Evolutionary conservation across 2,888 invertebrate genomes (phyloP), one percentile per base, ranked within the genome.

Genomic region (Cryptosula pallasiana): DNA sequence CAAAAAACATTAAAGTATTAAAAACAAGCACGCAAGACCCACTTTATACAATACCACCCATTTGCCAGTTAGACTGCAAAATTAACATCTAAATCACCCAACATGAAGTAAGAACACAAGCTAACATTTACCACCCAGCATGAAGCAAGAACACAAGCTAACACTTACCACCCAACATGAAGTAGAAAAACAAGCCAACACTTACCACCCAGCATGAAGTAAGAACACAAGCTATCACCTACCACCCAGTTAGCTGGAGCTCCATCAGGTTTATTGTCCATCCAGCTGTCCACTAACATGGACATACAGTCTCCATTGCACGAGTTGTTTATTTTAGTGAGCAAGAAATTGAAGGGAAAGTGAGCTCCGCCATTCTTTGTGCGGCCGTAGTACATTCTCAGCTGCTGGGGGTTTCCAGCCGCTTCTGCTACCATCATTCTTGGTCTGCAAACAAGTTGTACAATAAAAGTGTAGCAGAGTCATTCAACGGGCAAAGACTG

Each of bases 191-290:
- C n/a, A n/a, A n/a, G n/a, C n/a, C n/a, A n/a, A n/a, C n/a, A n/a
- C n/a, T n/a, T n/a, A 83, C 82, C 79, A 80, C 75, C 82, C 82
- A 83, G 72, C n/a, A n/a, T n/a, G n/a, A n/a, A n/a, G n/a, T n/a
- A n/a, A n/a, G n/a, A n/a, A n/a, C n/a, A n/a, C n/a, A n/a, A n/a
- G n/a, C n/a, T n/a, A n/a, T n/a, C n/a, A 74, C 77, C 73, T 73
- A 83, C 82, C 79, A 80, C 75, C 82, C 82, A 83, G 72, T 78
- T 83, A 16, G 81, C 74, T 80, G 81, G 80, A 70, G 77, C 75
- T 1, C 76, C 76, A 25, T 75, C 73, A 0, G 76, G 77, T 16
- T 82, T 76, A 32, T 78, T 72, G 23, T 73, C 72, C 74, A 80
- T 73, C 81, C 81, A 83, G 13, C 73, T 72, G 23, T 77, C 72